Percentiles rank a stretch among this genome's conserved stretches.
Evolutionary conservation across 2,888 invertebrate genomes (phyloP).

Genomic region (Drosophila austrosaltans): DNA sequence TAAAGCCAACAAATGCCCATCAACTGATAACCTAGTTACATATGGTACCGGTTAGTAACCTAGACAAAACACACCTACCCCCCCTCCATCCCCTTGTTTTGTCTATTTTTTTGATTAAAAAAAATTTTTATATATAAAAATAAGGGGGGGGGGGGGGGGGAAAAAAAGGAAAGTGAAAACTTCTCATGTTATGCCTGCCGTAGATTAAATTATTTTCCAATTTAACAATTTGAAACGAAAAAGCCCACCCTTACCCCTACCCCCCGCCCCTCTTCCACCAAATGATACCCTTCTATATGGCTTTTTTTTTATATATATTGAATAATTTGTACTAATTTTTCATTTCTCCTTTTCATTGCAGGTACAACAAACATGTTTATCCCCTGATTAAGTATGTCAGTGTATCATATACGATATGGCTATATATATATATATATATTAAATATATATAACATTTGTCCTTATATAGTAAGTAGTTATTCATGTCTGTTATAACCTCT

Average conservation of each 20-base stretch:
- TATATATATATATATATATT: no score
- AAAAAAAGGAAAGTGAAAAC: slow-evolving; percentile 2
- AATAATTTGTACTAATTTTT: slow-evolving; percentile 2
- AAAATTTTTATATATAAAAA: slow-evolving; percentile 35
- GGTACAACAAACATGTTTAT: not conserved
- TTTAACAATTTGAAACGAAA: slow-evolving; percentile 37
- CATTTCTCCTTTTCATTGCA: slow-evolving; percentile 1
- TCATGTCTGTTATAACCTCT: not conserved
- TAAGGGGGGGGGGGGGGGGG: not conserved
- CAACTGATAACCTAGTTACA: slow-evolving; percentile 13
- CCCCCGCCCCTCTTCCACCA: not conserved
- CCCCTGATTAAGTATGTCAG: not conserved
- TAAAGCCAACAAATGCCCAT: slow-evolving; percentile 8
- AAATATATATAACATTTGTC: not conserved
- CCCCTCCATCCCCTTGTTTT: slow-evolving; percentile 14
- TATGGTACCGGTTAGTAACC: slow-evolving; percentile 10
- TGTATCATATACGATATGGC: not conserved
- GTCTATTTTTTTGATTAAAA: slow-evolving; percentile 64
- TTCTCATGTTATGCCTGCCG: slow-evolving; percentile 21
- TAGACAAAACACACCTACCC: not conserved
- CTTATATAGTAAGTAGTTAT: slow-evolving; percentile 5
- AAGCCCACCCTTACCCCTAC: not conserved
- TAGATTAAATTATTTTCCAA: slow-evolving; percentile 70
- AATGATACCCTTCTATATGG: not conserved
- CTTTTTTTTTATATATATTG: not conserved